Evolutionary conservation across 2,888 invertebrate genomes (phyloP).

Genomic region (Callyntrura sp.): DNA sequence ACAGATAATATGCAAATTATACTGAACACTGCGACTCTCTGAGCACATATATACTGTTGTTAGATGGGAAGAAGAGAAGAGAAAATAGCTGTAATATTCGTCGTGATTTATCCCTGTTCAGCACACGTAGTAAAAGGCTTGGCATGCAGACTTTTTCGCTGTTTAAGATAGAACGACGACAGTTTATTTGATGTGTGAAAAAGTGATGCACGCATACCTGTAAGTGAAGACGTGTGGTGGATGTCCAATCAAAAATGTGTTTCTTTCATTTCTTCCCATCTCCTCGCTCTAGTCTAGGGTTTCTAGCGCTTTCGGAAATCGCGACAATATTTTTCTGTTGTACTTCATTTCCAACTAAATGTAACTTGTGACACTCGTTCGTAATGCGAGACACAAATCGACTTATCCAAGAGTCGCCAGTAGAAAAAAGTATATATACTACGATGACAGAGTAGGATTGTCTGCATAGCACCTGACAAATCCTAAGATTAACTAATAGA

Average conservation of each 20-base stretch:
- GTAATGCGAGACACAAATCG: conserved; percentile 4
- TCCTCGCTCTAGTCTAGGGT: conserved; percentile 9
- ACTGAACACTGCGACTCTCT: neutral
- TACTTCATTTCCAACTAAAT: conserved; percentile 17
- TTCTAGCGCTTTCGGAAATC: neutral
- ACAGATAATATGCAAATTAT: conserved; percentile 26
- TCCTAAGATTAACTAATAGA: too few species aligned
- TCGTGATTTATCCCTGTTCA: conserved; percentile 20
- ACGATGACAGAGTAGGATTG: neutral
- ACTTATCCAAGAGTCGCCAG: neutral
- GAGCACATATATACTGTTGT: neutral
- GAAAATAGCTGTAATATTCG: conserved; percentile 20
- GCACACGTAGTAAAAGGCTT: neutral
- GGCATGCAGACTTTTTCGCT: conserved; percentile 7
- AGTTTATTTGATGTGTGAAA: conserved; percentile 59
- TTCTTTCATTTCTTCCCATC: neutral
- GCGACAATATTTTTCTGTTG: neutral
- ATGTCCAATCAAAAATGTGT: conserved; percentile 62
- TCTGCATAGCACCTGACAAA: conserved; percentile 34
- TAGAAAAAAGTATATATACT: neutral
- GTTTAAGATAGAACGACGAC: conserved; percentile 24
- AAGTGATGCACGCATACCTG: conserved; percentile 43
- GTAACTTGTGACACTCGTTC: conserved; percentile 1
- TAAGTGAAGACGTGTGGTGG: conserved; percentile 30
- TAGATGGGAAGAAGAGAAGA: neutral